Percentiles rank a stretch among this genome's conserved stretches.
Evolutionary conservation across 92 coral and sea anemone genomes (phyloP).

Genomic region (Chrysogorgia sp.): DNA sequence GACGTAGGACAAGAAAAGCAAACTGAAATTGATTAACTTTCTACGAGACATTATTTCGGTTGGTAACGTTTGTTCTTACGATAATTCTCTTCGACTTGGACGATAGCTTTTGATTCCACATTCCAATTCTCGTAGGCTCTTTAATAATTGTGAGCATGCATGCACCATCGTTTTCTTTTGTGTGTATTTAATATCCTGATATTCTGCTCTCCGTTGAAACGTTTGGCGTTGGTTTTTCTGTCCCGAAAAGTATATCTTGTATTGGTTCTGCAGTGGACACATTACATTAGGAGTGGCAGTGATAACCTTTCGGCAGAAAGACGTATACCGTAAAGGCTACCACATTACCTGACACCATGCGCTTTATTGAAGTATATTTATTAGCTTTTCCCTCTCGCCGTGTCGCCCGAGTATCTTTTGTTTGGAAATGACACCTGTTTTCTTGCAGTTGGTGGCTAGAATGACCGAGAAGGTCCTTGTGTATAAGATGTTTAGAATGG

Average conservation of each 20-base stretch:
- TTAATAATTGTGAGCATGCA: too few species aligned
- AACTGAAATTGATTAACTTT: constrained; percentile 32
- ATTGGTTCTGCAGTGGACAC: too few species aligned
- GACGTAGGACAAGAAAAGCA: constrained; percentile 18
- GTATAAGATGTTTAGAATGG: background rate
- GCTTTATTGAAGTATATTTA: background rate
- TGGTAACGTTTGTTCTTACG: background rate
- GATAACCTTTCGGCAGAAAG: background rate
- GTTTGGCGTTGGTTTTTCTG: too few species aligned
- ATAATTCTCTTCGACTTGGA: too few species aligned
- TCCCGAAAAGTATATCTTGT: too few species aligned
- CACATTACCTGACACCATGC: too few species aligned
- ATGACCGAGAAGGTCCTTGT: background rate
- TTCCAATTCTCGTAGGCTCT: background rate
- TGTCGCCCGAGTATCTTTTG: constrained; percentile 25
- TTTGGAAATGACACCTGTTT: constrained; percentile 19
- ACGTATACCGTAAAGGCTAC: background rate
- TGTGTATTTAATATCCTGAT: too few species aligned
- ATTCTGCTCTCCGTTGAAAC: too few species aligned
- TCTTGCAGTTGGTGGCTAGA: constrained; percentile 14
- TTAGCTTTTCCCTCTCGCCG: constrained; percentile 17
- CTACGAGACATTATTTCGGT: background rate
- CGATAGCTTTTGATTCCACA: too few species aligned
- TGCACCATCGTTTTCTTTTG: too few species aligned
- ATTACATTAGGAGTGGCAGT: too few species aligned